Evolutionary conservation across 2,113 vertebrate genomes (phyloP).

Genomic region (Ceuthmochares aereus): DNA sequence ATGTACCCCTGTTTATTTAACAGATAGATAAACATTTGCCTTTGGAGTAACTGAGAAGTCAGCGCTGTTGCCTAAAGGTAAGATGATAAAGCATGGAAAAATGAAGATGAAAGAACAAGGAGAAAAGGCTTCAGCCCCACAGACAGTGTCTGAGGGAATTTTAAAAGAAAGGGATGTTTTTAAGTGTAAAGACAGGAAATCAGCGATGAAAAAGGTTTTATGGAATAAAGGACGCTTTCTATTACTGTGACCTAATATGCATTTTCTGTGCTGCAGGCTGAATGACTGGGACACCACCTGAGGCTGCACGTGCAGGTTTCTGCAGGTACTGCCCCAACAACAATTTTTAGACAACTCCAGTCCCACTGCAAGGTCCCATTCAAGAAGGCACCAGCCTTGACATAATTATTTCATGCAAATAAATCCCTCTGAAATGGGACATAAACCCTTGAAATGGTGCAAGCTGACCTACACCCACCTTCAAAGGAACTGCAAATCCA

Average conservation of each 20-base stretch:
- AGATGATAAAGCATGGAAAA: slow-evolving; percentile 5
- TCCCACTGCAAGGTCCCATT: background rate
- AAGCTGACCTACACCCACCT: background rate
- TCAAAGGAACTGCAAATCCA: background rate
- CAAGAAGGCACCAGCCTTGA: background rate
- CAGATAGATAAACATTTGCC: background rate
- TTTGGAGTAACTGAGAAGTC: slow-evolving; percentile 1
- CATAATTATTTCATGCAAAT: accelerated
- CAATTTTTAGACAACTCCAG: background rate
- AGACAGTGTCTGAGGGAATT: background rate
- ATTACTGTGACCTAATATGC: background rate
- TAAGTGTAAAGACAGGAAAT: slow-evolving; percentile 34
- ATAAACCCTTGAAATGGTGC: background rate
- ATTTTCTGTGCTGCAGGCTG: background rate
- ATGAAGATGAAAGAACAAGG: background rate
- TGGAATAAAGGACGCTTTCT: slow-evolving; percentile 28
- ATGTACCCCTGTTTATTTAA: background rate
- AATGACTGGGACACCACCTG: background rate
- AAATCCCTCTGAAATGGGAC: background rate
- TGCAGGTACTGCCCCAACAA: background rate
- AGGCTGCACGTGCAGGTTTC: background rate
- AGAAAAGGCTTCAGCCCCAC: background rate
- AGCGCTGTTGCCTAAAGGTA: background rate
- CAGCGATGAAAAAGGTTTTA: background rate
- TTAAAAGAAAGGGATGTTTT: slow-evolving; percentile 8